Base-by-base conservation (phyloP, 2,113 vertebrate species). In the Mirounga angustirostris region DNA sequence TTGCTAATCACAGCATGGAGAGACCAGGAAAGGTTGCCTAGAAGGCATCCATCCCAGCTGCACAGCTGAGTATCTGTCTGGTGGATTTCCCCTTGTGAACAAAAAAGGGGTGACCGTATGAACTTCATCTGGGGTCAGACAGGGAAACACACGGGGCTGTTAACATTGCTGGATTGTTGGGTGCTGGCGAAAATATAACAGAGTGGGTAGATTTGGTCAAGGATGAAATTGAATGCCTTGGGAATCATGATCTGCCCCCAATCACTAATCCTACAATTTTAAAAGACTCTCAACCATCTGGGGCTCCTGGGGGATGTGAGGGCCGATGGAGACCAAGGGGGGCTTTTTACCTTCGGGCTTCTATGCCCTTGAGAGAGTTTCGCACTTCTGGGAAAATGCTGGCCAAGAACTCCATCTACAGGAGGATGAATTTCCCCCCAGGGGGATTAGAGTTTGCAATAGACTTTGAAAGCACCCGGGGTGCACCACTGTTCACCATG, bases 401-500 rank as follows among this genome's bases (percentile, higher is more conserved):
- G 36, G 12, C 13, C 0, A 12, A 21, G 0, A 22, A 13, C 13
- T 86, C 26, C 12, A 12, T n/a, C 54, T 14, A 6, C 0, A 19
- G 80, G 71, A 69, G 26, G 54, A 28, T 2, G 0, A 0, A 3
- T 10, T 65, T 79, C 19, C 28, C n/a, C 26, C 0, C 2, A 9
- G 8, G 10, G 92, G 28, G 24, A 26, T 10, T 7, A 5, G 6
- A 7, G 0, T 59, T 78, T 33, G 8, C 43, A 7, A 0, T 5
- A 22, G 26, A 22, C 43, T 28, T 52, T 12, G 67, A 7, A 28
- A 80, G 21, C 18, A 81, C 43, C 9, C 10, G 0, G 26, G 4
- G 3, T 0, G 12, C 15, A 24, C 7, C 8, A 21, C 15, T 1
- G 1, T 26, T 2, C 5, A 8, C 59, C 26, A 1, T 5, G 12